Base-by-base conservation (phyloP, 2,888 invertebrate genomes). In the Agriopis aurantiaria region DNA sequence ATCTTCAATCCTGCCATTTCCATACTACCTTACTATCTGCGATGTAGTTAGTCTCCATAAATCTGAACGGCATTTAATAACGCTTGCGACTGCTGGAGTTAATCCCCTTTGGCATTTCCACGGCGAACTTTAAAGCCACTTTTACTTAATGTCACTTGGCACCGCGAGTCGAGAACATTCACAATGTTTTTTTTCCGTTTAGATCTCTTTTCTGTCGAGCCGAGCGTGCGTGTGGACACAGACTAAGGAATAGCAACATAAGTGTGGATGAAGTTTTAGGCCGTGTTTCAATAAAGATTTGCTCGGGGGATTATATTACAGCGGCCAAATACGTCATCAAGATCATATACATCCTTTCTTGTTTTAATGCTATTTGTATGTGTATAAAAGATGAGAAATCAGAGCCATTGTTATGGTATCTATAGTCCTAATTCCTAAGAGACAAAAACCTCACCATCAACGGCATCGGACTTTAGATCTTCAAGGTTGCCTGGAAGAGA, bases 81-180 rank as follows among this genome's bases (percentile, higher is more conserved):
- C 14, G 52, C 60, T 57, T 23, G 33, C 49, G 57, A 14, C 46
- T 33, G 59, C 17, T 23, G 45, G 23, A 64, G 59, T 65, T 64
- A 65, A 68, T 60, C 63, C 67, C 56, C 58, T 59, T 57, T 71
- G 68, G 55, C 68, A 58, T 65, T 72, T 72, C 33, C 58, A 65
- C 58, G 41, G 11, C 45, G 61, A 58, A 62, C 58, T 64, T 53
- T 59, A 53, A 53, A 63, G 17, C n/a, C 40, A 33, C 52, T 17
- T 63, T 53, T 61, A 49, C 12, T 49, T 48, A 46, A 48, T 49
- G 64, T 40, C 12, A 41, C 51, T 49, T 40, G 14, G 49, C 60
- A 40, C 11, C 49, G 14, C n/a, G 49, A 6, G 5, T 14, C n/a
- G 5, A n/a, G n/a, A n/a, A n/a, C n/a, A n/a, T n/a, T n/a, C n/a